A percentile compares a stretch with the other conserved stretches of the same genome.
Conservation (phyloP, 2,888 invertebrate genomes). For the Bombylius major region DNA sequence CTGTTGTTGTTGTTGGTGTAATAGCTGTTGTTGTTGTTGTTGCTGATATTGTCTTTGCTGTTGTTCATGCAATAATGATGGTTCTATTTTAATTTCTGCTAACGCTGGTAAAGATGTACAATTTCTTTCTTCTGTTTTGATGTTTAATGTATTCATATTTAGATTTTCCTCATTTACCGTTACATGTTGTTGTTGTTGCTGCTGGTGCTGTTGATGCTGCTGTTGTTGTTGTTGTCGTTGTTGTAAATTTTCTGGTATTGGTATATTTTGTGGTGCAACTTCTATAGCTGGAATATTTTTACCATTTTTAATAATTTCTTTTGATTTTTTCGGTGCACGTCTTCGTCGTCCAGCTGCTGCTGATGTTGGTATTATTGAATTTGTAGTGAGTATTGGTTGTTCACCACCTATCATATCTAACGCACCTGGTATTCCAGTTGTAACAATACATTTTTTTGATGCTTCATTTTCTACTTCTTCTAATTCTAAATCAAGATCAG, state of each 20-base stretch:
- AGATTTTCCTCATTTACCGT: not conserved
- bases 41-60: not conserved
- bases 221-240: conserved; percentile 10
- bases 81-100: conserved; percentile 20
- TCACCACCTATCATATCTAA: too few species aligned
- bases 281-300: conserved; percentile 39
- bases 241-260: not conserved
- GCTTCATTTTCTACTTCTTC: conserved; percentile 52
- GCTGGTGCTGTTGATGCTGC: not conserved
- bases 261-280: conserved; percentile 35
- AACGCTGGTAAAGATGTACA: too few species aligned
- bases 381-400: too few species aligned
- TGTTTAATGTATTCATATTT: not conserved
- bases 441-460: not conserved
- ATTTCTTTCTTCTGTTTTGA: not conserved
- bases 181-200: conserved; percentile 9
- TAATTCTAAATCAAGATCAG: conserved; percentile 64
- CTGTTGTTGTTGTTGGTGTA: conserved; percentile 27
- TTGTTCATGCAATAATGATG: conserved; percentile 27
- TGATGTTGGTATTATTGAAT: not conserved
- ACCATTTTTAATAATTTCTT: conserved; percentile 12
- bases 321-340: conserved; percentile 19
- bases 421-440: too few species aligned
- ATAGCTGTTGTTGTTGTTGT: conserved; percentile 25
- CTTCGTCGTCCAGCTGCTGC: conserved; percentile 1